Conservation (phyloP, 2,888 invertebrate genomes). For the Drosophila pseudotalamancana region DNA sequence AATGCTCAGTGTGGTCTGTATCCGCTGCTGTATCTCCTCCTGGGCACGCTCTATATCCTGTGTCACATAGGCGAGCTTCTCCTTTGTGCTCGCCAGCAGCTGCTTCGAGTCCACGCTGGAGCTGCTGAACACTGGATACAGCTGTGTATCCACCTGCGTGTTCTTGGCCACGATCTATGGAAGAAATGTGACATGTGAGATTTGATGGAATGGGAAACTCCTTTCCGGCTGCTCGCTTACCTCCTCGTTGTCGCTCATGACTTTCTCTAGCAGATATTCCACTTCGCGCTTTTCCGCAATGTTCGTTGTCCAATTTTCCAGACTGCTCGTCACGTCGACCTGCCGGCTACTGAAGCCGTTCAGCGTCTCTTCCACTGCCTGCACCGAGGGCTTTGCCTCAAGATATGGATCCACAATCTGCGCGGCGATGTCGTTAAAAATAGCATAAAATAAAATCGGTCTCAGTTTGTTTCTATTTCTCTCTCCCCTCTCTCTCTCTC, state of each 20-base stretch:
- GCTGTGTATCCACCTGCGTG: slow-evolving; percentile 88
- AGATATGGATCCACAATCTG: slow-evolving; percentile 89
- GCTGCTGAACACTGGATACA: slow-evolving; percentile 90
- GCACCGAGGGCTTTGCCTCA: slow-evolving; percentile 88
- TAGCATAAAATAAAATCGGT: slow-evolving; percentile 75
- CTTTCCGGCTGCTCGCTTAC: slow-evolving; percentile 85
- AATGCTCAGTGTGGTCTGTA: slow-evolving; percentile 88
- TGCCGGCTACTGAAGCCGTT: slow-evolving; percentile 88
- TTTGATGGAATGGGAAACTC: neutral
- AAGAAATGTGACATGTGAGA: neutral
- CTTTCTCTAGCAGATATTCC: slow-evolving; percentile 85
- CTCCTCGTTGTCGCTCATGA: slow-evolving; percentile 88
- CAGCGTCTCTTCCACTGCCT: slow-evolving; percentile 88
- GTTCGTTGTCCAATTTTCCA: slow-evolving; percentile 89
- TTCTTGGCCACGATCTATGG: slow-evolving; percentile 88
- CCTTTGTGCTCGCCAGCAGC: slow-evolving; percentile 86
- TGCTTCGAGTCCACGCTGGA: slow-evolving; percentile 86
- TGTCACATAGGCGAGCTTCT: slow-evolving; percentile 86
- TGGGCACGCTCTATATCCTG: slow-evolving; percentile 88
- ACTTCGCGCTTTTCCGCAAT: slow-evolving; percentile 86
- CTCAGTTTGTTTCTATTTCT: slow-evolving; percentile 31
- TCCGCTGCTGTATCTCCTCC: slow-evolving; percentile 88
- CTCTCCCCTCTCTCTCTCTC: neutral
- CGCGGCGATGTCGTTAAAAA: slow-evolving; percentile 64
- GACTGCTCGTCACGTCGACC: slow-evolving; percentile 88